Evolutionary conservation across 2,888 invertebrate species (phyloP).

Genomic region (Lycocerus yunnanus): DNA sequence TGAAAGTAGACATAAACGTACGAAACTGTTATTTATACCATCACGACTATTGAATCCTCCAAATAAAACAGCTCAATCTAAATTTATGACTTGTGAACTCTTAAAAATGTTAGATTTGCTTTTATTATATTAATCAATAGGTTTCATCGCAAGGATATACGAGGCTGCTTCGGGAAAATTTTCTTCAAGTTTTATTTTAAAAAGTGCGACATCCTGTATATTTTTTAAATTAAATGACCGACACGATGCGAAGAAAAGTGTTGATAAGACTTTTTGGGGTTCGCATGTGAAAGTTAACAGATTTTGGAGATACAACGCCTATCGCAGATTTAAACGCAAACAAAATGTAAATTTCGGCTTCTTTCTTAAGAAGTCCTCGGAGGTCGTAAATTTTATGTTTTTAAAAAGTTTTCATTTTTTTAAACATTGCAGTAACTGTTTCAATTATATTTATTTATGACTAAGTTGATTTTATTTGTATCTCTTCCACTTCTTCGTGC

Average conservation of each 20-base stretch:
- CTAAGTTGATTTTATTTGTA: conserved; percentile 35
- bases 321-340: conserved; percentile 1
- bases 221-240: conserved; percentile 7
- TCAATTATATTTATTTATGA: conserved; percentile 39
- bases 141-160: conserved; percentile 43
- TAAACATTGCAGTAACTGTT: conserved; percentile 28
- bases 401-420: background rate
- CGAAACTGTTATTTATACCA: conserved; percentile 32
- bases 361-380: background rate
- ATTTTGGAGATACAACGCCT: conserved; percentile 1
- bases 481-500: conserved; percentile 31
- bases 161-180: conserved; percentile 37
- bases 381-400: background rate
- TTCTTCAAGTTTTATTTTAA: background rate
- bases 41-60: conserved; percentile 36
- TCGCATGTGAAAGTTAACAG: background rate
- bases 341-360: conserved; percentile 12
- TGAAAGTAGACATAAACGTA: conserved; percentile 6
- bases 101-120: background rate
- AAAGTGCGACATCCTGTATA: background rate
- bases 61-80: conserved; percentile 22
- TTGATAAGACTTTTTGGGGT: conserved; percentile 3
- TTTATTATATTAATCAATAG: conserved; percentile 38
- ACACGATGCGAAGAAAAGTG: background rate
- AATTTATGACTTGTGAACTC: background rate